phyloP scores from a whole-genome alignment of 1,140 invertebrate genomes.

The Heliconius nattereri region DNA sequence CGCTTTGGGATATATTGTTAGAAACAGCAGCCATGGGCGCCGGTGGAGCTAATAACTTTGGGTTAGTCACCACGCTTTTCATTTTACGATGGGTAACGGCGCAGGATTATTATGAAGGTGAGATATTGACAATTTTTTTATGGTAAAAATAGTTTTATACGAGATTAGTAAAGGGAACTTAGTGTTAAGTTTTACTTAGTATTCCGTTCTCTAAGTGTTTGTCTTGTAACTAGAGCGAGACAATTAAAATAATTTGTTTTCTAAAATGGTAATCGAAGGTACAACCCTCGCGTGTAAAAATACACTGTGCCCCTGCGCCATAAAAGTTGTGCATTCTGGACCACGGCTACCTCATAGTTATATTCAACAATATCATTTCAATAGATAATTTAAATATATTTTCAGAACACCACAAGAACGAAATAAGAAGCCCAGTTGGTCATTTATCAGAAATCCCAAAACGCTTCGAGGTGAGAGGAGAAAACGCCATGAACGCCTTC shows the following conservation, averaged over 20 bases:
- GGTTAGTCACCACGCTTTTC: conserved; percentile 19
- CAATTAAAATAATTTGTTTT: too few relatives aligned
- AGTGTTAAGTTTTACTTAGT: too few relatives aligned
- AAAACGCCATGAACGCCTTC: conserved; percentile 51
- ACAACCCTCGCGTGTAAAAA: not conserved
- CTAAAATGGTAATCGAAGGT: not conserved
- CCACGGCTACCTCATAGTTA: too few relatives aligned
- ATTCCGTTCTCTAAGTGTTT: not conserved
- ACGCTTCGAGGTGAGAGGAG: conserved; percentile 59
- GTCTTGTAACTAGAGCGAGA: too few relatives aligned
- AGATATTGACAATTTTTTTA: conserved; percentile 16
- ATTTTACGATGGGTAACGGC: conserved; percentile 41
- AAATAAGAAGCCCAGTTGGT: conserved; percentile 45
- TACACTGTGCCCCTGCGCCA: not conserved
- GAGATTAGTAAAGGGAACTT: too few relatives aligned
- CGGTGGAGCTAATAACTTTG: conserved; percentile 20
- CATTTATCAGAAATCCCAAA: conserved; percentile 62
- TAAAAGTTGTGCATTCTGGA: too few relatives aligned
- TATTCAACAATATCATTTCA: too few relatives aligned
- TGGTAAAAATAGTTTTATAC: not conserved
- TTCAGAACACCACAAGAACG: conserved; percentile 55
- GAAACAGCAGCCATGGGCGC: conserved; percentile 39
- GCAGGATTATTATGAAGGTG: conserved; percentile 56
- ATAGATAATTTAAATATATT: conserved; percentile 23
- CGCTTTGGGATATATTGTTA: conserved; percentile 38